Evolutionary conservation across 1,140 invertebrate species (phyloP).

Genomic region (Pachyrhynchus sulphureomaculatus): DNA sequence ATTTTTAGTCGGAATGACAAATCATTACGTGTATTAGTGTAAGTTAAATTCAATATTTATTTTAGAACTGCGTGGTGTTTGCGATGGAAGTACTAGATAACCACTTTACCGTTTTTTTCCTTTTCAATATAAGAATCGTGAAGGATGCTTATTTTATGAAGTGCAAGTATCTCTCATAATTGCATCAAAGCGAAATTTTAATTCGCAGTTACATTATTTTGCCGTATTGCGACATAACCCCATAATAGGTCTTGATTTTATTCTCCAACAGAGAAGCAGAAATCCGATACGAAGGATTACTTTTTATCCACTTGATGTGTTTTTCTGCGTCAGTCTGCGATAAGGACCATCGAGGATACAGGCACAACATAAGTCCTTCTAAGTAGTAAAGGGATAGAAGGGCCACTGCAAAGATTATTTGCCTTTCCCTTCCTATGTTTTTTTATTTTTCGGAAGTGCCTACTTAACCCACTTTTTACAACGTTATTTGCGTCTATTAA

Average conservation of each 20-base stretch:
- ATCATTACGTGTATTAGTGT: too few species aligned
- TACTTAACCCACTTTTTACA: constrained; percentile 32
- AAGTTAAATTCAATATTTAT: too few species aligned
- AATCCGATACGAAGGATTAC: constrained; percentile 36
- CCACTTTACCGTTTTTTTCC: too few species aligned
- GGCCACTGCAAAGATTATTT: constrained; percentile 30
- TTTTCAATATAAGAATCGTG: too few species aligned
- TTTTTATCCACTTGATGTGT: constrained; percentile 47
- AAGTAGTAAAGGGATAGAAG: constrained; percentile 27
- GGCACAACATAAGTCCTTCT: constrained; percentile 27
- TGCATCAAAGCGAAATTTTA: too few species aligned
- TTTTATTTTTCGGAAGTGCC: constrained; percentile 11
- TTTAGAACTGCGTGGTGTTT: too few species aligned
- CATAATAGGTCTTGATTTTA: constrained; percentile 20
- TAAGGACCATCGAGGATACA: constrained; percentile 42
- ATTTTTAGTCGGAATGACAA: too few species aligned
- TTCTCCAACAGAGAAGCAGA: constrained; percentile 5
- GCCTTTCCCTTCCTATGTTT: constrained; percentile 29
- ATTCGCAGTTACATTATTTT: too few species aligned
- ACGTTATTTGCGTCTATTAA: not conserved
- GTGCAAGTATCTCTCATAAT: too few species aligned
- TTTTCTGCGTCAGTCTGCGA: constrained; percentile 43
- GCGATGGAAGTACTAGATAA: too few species aligned
- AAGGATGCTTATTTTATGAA: too few species aligned
- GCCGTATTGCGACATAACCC: too few species aligned